Percentiles rank a stretch among this genome's conserved stretches.
Evolutionary conservation across 2,888 invertebrate genomes (phyloP).

Genomic region (Drosophila recens): DNA sequence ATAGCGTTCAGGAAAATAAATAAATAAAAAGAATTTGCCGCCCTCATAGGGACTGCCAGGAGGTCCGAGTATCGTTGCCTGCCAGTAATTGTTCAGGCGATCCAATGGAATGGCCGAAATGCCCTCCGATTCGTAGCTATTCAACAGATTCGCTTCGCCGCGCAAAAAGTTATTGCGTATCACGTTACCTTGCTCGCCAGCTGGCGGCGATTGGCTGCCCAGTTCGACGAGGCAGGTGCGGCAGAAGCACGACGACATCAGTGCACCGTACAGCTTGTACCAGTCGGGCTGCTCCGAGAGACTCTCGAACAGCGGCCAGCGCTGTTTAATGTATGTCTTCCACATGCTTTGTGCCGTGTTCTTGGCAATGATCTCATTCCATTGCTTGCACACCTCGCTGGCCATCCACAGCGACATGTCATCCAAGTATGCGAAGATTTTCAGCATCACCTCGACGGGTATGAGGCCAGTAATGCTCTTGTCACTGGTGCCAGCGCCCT

Average conservation of each 20-base stretch:
- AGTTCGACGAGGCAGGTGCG: slow-evolving; percentile 94
- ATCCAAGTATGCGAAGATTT: slow-evolving; percentile 95
- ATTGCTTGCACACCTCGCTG: slow-evolving; percentile 93
- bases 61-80: slow-evolving; percentile 96
- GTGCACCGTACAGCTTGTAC: slow-evolving; percentile 90
- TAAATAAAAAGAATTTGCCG: slow-evolving; percentile 95
- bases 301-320: slow-evolving; percentile 95
- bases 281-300: slow-evolving; percentile 90
- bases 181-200: slow-evolving; percentile 90
- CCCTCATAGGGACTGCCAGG: slow-evolving; percentile 97
- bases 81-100: slow-evolving; percentile 90
- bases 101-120: slow-evolving; percentile 85
- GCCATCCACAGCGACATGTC: slow-evolving; percentile 96
- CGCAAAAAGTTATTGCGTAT: slow-evolving; percentile 93
- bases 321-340: slow-evolving; percentile 90
- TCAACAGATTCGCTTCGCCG: slow-evolving; percentile 88
- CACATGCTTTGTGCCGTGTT: slow-evolving; percentile 92
- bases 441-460: slow-evolving; percentile 89
- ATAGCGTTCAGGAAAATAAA: slow-evolving; percentile 95
- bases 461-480: slow-evolving; percentile 75
- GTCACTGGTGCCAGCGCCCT: slow-evolving; percentile 18
- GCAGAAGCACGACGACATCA: slow-evolving; percentile 93
- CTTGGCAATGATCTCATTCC: slow-evolving; percentile 92
- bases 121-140: slow-evolving; percentile 84
- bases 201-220: slow-evolving; percentile 89